Percentiles rank a stretch among this genome's conserved stretches.
phyloP scores from a whole-genome alignment of 2,888 invertebrate genomes.

The Microchrysa polita region DNA sequence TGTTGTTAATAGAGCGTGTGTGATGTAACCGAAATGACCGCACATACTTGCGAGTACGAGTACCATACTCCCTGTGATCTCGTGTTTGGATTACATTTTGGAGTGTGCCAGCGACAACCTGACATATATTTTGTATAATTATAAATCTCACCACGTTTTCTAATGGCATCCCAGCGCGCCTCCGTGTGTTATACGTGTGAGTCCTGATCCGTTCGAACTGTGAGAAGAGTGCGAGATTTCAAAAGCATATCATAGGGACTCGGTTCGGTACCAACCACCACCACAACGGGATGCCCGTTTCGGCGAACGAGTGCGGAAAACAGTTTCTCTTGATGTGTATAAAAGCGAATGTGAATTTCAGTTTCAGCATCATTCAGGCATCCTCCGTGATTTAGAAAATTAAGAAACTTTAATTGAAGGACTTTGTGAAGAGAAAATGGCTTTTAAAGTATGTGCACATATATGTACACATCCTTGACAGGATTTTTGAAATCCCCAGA shows the following conservation, averaged over 20 bases:
- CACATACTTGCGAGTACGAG: not conserved
- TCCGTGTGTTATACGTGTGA: not conserved
- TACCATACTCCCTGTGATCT: constrained; percentile 15
- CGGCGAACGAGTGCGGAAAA: not conserved
- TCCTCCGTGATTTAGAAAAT: not conserved
- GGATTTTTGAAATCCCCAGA: not conserved
- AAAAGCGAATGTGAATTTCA: constrained; percentile 21
- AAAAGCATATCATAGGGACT: not conserved
- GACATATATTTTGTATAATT: constrained; percentile 42
- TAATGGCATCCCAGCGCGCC: not conserved
- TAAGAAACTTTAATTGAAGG: not conserved
- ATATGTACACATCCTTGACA: too few relatives aligned
- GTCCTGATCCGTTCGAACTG: constrained; percentile 19
- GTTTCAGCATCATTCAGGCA: constrained; percentile 21
- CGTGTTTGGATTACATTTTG: constrained; percentile 19
- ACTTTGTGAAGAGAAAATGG: constrained; percentile 12
- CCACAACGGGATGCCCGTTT: not conserved
- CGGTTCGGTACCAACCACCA: too few relatives aligned
- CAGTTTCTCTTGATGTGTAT: constrained; percentile 20
- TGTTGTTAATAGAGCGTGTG: constrained; percentile 18
- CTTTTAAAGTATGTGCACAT: constrained; percentile 31
- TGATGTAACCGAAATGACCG: constrained; percentile 10
- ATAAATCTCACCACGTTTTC: constrained; percentile 37
- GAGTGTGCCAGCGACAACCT: constrained; percentile 38
- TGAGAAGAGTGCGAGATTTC: not conserved